phyloP scores from a whole-genome alignment of 2,113 vertebrate species.

The Morphnarchus princeps region DNA sequence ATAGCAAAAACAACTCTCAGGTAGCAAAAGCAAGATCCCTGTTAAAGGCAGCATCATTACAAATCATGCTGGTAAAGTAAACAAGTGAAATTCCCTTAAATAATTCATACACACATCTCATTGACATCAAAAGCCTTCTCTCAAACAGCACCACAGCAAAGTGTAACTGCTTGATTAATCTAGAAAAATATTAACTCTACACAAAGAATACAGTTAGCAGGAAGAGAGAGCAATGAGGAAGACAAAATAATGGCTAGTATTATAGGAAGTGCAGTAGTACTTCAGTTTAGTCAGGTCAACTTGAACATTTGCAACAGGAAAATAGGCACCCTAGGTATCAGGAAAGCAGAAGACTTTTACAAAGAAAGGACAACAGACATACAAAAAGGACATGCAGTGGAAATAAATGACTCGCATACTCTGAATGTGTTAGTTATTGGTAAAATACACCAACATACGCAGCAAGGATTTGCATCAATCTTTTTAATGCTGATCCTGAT shows the following conservation, averaged over 20 bases:
- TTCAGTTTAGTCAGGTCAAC: background rate
- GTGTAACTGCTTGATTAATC: background rate
- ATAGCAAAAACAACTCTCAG: background rate
- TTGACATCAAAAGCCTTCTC: constrained; percentile 11
- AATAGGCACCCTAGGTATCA: background rate
- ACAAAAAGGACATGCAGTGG: background rate
- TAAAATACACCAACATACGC: background rate
- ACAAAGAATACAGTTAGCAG: background rate
- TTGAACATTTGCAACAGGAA: background rate
- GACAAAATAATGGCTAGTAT: background rate
- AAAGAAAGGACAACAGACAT: background rate
- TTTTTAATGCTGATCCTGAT: background rate
- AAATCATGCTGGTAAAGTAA: constrained; percentile 19
- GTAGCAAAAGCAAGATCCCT: background rate
- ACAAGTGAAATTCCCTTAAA: constrained; percentile 17
- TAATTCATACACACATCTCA: constrained; percentile 32
- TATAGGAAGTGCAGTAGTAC: background rate
- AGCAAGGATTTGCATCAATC: background rate
- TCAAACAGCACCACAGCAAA: background rate
- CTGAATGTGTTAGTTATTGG: background rate
- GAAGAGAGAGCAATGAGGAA: background rate
- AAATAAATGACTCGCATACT: background rate
- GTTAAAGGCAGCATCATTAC: background rate
- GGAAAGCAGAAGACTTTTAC: background rate
- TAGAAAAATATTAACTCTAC: background rate